A percentile compares a stretch with the other conserved stretches of the same genome.
These are phyloP conservation scores for Xenops minutus DNA, from an alignment of 2,797 vertebrate species.

Conservation along the genomic window DNA sequence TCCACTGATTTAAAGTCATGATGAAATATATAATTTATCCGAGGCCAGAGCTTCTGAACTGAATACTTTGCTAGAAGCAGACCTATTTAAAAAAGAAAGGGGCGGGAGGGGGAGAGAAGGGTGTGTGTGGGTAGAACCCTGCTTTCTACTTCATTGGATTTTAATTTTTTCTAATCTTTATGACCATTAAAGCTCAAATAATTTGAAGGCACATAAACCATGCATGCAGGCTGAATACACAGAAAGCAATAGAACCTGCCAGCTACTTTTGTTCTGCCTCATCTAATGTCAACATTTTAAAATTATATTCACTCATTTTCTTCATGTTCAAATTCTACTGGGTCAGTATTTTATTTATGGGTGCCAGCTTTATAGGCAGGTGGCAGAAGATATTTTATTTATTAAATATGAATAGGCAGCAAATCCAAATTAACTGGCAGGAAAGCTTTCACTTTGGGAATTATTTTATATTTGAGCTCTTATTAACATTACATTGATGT, in stretches of 20 bases:
- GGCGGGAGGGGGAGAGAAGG: too few species aligned
- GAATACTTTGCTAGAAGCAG: neutral
- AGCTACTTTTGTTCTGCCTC: neutral
- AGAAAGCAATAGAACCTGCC: neutral
- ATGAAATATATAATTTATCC: neutral
- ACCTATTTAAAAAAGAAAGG: neutral
- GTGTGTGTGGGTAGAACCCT: neutral
- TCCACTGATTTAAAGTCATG: neutral
- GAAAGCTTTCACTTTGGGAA: neutral
- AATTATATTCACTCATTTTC: neutral
- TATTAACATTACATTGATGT: neutral
- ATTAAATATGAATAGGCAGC: slow-evolving; percentile 11
- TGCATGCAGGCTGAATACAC: neutral
- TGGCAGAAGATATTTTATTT: slow-evolving; percentile 24
- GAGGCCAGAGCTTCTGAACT: neutral
- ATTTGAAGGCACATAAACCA: neutral
- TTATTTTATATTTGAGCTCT: slow-evolving; percentile 12
- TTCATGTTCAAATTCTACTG: neutral
- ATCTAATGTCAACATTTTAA: neutral
- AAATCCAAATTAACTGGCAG: neutral
- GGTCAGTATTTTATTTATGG: slow-evolving; percentile 3
- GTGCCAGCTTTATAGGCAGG: neutral
- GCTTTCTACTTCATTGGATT: slow-evolving; percentile 10
- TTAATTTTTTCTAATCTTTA: slow-evolving; percentile 36
- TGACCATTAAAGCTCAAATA: neutral